Evolutionary conservation across 2,113 vertebrate species (phyloP), one percentile per base, ranked within the genome.

Genomic region (Colinus virginianus): DNA sequence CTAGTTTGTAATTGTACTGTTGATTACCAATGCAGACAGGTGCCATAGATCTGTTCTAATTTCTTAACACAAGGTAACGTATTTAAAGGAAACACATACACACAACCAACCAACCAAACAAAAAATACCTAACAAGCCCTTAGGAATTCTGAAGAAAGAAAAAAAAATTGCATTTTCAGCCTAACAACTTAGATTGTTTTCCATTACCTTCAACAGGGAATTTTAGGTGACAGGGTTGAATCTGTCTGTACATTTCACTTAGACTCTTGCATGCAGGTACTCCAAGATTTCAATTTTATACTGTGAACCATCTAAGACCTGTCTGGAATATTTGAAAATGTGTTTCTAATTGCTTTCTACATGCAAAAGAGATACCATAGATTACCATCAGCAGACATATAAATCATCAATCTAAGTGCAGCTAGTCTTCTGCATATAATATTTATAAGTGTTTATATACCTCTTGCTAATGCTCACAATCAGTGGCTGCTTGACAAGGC

Each of bases 271-370:
- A 69, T 58, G 69, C 71, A 61, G 68, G 32, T 84, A 78, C 67
- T 95, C 84, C 93, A 96, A 93, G 90, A 95, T 96, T 96, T 96
- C 95, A 94, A 40, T 97, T 97, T 97, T 97, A 91, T 70, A 26
- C 90, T 83, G 69, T 84, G 91, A 83, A 97, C 74, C 81, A 87
- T 87, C 75, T 91, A 86, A 95, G 26, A 48, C 93, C 94, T 97
- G 90, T 82, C 94, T 97, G 78, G 74, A 77, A 96, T 86, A 97
- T 90, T 96, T 62, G 23, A 93, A 98, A 98, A 91, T 97, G 93
- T 96, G 88, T 97, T 97, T 98, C 96, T 98, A 98, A 98, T 98
- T 97, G 96, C 94, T 97, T 97, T 97, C 95, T 97, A 90, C 94
- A 96, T 97, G 96, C 96, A 97, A 97, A 98, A 97, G 94, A 97